Percentiles rank a stretch among this genome's conserved stretches.
phyloP scores from a whole-genome alignment of 2,113 vertebrate species.

The Recurvirostra avosetta region DNA sequence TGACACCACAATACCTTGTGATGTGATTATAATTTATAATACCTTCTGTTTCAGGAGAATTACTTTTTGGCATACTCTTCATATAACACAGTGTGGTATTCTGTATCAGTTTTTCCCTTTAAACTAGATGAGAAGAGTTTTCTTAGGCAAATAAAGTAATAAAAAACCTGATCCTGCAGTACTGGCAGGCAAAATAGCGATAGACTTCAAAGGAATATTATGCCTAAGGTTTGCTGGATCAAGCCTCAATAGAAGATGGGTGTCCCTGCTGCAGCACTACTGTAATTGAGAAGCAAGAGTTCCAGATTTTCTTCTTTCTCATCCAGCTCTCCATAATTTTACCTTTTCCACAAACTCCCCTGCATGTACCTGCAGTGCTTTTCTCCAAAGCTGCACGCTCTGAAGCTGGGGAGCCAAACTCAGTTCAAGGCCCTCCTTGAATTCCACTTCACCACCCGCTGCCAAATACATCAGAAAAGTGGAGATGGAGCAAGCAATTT shows the following conservation, averaged over 20 bases:
- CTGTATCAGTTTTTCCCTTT: neutral
- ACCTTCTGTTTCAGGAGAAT: neutral
- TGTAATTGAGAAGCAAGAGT: neutral
- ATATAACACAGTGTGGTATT: neutral
- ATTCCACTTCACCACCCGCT: neutral
- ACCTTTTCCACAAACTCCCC: neutral
- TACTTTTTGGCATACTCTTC: neutral
- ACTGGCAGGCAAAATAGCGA: constrained; percentile 3
- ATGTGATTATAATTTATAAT: neutral
- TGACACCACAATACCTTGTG: neutral
- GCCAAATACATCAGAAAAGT: neutral
- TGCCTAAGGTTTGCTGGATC: neutral
- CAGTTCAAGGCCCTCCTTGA: neutral
- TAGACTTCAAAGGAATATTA: constrained; percentile 24
- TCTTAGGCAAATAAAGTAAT: constrained; percentile 39
- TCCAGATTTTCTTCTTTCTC: constrained; percentile 2
- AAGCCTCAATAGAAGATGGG: neutral
- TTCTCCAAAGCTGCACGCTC: rapidly evolving
- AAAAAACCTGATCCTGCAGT: constrained; percentile 5
- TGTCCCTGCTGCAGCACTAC: neutral
- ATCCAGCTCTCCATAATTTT: neutral
- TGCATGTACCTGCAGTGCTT: neutral
- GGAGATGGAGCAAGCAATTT: neutral
- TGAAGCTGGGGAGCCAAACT: neutral
- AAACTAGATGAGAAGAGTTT: constrained; percentile 29